Evolutionary conservation across 2,113 vertebrate species (phyloP).

Genomic region (Oceanodroma tethys): DNA sequence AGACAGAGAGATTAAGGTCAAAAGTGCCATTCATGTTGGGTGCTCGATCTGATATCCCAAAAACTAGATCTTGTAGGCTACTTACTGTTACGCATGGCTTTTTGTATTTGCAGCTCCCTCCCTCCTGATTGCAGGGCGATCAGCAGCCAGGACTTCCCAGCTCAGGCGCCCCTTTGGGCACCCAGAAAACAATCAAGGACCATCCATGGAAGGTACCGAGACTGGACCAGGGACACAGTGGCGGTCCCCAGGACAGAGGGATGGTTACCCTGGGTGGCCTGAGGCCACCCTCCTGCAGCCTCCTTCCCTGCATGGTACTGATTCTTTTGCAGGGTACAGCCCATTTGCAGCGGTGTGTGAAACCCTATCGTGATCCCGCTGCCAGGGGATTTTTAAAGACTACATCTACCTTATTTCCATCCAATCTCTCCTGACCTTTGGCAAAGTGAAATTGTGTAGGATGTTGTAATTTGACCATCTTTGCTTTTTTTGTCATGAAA

Average conservation of each 20-base stretch:
- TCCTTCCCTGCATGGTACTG: fast-evolving
- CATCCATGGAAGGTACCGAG: background rate
- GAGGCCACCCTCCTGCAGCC: background rate
- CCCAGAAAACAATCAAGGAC: background rate
- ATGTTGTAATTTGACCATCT: background rate
- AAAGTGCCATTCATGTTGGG: background rate
- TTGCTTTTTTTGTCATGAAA: background rate
- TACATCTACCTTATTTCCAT: background rate
- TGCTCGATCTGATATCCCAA: background rate
- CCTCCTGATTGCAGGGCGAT: background rate
- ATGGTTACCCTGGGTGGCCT: fast-evolving
- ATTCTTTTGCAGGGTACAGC: background rate
- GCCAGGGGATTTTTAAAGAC: background rate
- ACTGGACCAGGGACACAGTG: too few species aligned
- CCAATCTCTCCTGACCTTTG: background rate
- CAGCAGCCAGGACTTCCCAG: background rate
- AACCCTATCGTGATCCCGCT: background rate
- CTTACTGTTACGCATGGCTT: fast-evolving
- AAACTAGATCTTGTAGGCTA: background rate
- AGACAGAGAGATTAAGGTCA: background rate
- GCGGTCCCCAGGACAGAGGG: fast-evolving
- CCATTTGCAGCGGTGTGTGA: background rate
- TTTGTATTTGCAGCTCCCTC: background rate
- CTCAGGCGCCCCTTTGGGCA: background rate
- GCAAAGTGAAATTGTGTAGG: background rate